Evolutionary conservation across 1,140 invertebrate species (phyloP).

Genomic region (Cardiocondyla obscurior): DNA sequence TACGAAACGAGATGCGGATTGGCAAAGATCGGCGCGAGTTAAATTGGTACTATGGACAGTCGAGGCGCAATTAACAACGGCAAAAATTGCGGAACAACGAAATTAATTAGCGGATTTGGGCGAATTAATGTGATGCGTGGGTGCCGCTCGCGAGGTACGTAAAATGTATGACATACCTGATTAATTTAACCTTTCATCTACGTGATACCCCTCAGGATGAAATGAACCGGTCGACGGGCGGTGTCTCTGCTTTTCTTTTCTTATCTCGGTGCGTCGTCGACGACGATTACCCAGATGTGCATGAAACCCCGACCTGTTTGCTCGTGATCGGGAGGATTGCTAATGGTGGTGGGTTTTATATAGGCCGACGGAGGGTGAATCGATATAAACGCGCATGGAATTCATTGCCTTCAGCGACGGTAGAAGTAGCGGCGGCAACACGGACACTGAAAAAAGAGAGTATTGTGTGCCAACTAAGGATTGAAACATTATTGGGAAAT

Average conservation of each 20-base stretch:
- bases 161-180: constrained; percentile 35
- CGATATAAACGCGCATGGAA: constrained; percentile 79
- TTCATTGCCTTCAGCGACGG: constrained; percentile 29
- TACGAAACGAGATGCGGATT: background rate
- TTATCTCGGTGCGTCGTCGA: background rate
- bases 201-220: constrained; percentile 18
- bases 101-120: background rate
- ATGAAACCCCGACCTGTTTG: constrained; percentile 60
- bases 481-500: no score
- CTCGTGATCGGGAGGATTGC: constrained; percentile 31
- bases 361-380: constrained; percentile 55
- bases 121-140: background rate
- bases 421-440: background rate
- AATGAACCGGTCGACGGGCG: background rate
- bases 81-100: no score
- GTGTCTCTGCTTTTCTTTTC: background rate
- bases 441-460: no score
- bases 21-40: no score
- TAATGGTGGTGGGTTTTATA: constrained; percentile 70
- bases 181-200: constrained; percentile 57
- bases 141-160: background rate
- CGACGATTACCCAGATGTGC: constrained; percentile 23
- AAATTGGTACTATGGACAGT: background rate
- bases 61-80: background rate
- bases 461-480: no score